Conservation (phyloP, 2,888 invertebrate genomes). For the Pollenia amentaria region DNA sequence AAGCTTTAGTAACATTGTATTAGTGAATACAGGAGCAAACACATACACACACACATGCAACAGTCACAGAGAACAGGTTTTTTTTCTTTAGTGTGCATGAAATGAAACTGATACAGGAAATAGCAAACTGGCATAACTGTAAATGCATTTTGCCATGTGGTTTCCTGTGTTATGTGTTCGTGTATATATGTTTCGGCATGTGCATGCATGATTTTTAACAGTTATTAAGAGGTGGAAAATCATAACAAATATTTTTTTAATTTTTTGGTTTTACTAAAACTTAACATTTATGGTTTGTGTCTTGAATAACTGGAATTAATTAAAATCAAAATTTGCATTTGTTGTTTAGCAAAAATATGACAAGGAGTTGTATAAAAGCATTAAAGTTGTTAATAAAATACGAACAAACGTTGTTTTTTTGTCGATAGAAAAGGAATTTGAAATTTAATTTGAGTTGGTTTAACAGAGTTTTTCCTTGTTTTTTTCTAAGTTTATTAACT, state of each 20-base stretch:
- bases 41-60: background rate
- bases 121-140: slow-evolving; percentile 68
- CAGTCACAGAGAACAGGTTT: background rate
- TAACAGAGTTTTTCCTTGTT: background rate
- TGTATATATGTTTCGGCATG: background rate
- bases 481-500: slow-evolving; percentile 24
- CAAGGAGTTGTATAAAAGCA: slow-evolving; percentile 45
- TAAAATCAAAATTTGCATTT: slow-evolving; percentile 43
- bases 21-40: background rate
- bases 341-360: slow-evolving; percentile 11
- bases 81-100: background rate
- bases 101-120: slow-evolving; percentile 68
- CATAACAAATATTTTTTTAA: slow-evolving; percentile 47
- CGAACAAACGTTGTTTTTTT: background rate
- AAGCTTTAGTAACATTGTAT: slow-evolving; percentile 31
- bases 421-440: background rate
- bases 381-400: slow-evolving; percentile 30
- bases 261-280: slow-evolving; percentile 35
- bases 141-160: slow-evolving; percentile 68
- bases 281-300: slow-evolving; percentile 66
- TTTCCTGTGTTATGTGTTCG: slow-evolving; percentile 53
- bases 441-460: slow-evolving; percentile 31
- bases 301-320: slow-evolving; percentile 64
- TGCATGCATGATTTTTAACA: background rate
- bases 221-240: slow-evolving; percentile 30